A percentile compares a stretch with the other conserved stretches of the same genome.
Evolutionary conservation across 2,888 invertebrate species (phyloP).

Genomic region (Phania funesta): DNA sequence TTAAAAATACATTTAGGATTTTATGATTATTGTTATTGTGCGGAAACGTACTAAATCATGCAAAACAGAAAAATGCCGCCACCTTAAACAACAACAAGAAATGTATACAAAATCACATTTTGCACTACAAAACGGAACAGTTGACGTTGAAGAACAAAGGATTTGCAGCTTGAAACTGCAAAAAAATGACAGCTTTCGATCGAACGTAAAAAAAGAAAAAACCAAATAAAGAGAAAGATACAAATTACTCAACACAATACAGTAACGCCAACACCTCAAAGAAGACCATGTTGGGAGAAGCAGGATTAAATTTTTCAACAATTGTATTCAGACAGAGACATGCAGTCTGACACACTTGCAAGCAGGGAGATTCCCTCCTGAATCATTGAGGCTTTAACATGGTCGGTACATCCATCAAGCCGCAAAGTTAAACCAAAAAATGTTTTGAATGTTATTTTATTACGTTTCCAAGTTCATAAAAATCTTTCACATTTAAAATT

Average conservation of each 20-base stretch:
- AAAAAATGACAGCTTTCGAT: slow-evolving; percentile 56
- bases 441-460: slow-evolving; percentile 31
- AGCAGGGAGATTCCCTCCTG: slow-evolving; percentile 43
- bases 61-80: slow-evolving; percentile 63
- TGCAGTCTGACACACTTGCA: slow-evolving; percentile 73
- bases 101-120: background rate
- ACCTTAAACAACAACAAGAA: background rate
- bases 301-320: slow-evolving; percentile 16
- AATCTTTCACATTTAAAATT: slow-evolving; percentile 58
- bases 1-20: slow-evolving; percentile 77
- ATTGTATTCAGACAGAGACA: slow-evolving; percentile 71
- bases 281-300: slow-evolving; percentile 1
- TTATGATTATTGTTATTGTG: slow-evolving; percentile 74
- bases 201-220: slow-evolving; percentile 20
- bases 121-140: slow-evolving; percentile 12
- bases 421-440: slow-evolving; percentile 27
- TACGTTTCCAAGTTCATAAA: slow-evolving; percentile 58
- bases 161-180: slow-evolving; percentile 3
- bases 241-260: slow-evolving; percentile 63
- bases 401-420: background rate
- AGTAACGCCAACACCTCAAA: slow-evolving; percentile 57
- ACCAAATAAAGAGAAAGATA: slow-evolving; percentile 19
- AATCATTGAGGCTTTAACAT: slow-evolving; percentile 27
- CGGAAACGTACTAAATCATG: slow-evolving; percentile 66
- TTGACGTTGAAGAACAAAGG: slow-evolving; percentile 20